Percentiles rank a stretch among this genome's conserved stretches.
Evolutionary conservation across 2,797 vertebrate genomes (phyloP).

Genomic region (Platyrinchus mystaceus): DNA sequence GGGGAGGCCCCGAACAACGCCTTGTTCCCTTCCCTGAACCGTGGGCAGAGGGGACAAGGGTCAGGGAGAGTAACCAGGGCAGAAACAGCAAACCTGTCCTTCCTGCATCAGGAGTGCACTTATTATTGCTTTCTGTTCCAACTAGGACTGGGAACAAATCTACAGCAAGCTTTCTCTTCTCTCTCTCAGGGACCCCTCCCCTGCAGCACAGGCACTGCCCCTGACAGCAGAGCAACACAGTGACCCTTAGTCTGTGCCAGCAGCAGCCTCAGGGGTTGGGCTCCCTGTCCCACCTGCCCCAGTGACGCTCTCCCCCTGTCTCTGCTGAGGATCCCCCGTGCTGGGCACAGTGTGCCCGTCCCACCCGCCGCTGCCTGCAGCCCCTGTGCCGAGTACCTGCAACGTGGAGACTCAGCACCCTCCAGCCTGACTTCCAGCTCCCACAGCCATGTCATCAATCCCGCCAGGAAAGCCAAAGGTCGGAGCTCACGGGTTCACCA

Average conservation of each 20-base stretch:
- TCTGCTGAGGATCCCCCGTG: fast-evolving
- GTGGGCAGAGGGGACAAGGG: neutral
- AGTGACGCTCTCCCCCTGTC: fast-evolving
- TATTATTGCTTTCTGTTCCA: neutral
- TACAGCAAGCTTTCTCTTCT: neutral
- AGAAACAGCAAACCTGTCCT: neutral
- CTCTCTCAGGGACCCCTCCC: neutral
- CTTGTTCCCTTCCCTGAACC: neutral
- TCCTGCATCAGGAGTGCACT: fast-evolving
- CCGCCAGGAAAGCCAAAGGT: neutral
- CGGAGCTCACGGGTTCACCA: fast-evolving
- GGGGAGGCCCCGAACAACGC: neutral
- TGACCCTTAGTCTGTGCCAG: neutral
- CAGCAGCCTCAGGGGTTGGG: fast-evolving
- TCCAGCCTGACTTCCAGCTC: neutral
- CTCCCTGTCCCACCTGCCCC: neutral
- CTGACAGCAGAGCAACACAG: neutral
- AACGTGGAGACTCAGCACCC: fast-evolving
- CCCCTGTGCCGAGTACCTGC: neutral
- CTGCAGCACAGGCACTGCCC: neutral
- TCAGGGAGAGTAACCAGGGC: neutral
- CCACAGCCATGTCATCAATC: neutral
- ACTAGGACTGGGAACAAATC: neutral
- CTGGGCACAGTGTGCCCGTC: fast-evolving
- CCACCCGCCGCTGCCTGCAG: neutral